Conservation (phyloP, 2,888 invertebrate species). For the Pterostichus madidus region DNA sequence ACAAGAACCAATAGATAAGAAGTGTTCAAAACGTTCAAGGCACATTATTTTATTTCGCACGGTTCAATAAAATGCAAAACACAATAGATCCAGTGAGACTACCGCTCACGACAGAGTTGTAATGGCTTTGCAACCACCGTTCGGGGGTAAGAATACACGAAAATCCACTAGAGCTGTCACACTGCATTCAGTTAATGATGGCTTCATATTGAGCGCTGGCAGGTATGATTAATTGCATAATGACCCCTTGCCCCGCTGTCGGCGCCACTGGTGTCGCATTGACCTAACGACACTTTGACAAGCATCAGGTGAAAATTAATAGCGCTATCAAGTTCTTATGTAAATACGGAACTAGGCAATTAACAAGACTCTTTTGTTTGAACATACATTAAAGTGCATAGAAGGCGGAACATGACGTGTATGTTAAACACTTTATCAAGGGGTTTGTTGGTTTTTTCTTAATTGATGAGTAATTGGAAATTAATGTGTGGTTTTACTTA, state of each 20-base stretch:
- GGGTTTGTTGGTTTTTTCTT: constrained; percentile 39
- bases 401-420: background rate
- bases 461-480: constrained; percentile 26
- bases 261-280: constrained; percentile 51
- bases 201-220: constrained; percentile 59
- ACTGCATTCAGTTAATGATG: constrained; percentile 63
- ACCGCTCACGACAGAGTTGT: constrained; percentile 58
- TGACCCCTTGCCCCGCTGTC: background rate
- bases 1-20: constrained; percentile 35
- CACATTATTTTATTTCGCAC: constrained; percentile 58
- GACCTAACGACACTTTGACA: constrained; percentile 67
- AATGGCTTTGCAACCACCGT: constrained; percentile 51
- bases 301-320: constrained; percentile 66
- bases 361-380: constrained; percentile 59
- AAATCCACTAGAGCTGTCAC: constrained; percentile 65
- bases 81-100: constrained; percentile 62
- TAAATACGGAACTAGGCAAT: constrained; percentile 57
- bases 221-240: constrained; percentile 65
- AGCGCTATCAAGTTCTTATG: constrained; percentile 64
- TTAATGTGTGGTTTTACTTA: constrained; percentile 4
- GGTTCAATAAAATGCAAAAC: constrained; percentile 60
- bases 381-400: constrained; percentile 4
- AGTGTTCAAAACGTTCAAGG: constrained; percentile 47
- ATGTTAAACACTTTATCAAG: background rate
- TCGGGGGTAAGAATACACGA: constrained; percentile 63